Evolutionary conservation across 2,888 invertebrate species (phyloP).

Genomic region (Dascillus cervinus): DNA sequence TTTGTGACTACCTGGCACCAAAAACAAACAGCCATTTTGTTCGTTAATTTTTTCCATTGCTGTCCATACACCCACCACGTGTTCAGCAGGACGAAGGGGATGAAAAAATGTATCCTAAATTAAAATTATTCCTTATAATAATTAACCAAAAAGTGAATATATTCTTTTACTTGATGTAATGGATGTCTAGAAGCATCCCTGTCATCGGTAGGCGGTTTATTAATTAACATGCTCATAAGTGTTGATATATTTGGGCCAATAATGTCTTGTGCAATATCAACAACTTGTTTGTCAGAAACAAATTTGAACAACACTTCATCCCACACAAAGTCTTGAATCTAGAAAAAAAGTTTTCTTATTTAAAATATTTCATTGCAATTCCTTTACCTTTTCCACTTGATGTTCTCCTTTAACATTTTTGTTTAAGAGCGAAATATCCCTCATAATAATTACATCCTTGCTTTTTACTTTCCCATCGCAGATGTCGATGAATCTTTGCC

Average conservation of each 20-base stretch:
- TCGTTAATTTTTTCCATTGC: slow-evolving; percentile 69
- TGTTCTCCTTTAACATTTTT: slow-evolving; percentile 55
- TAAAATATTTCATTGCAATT: too few species aligned
- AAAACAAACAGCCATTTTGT: slow-evolving; percentile 76
- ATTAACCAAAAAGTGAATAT: too few species aligned
- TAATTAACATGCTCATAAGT: slow-evolving; percentile 82
- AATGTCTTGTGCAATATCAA: slow-evolving; percentile 64
- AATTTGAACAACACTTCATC: slow-evolving; percentile 69
- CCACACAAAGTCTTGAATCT: slow-evolving; percentile 66
- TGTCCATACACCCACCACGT: slow-evolving; percentile 81
- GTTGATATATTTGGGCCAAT: slow-evolving; percentile 68
- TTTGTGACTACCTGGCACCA: slow-evolving; percentile 71
- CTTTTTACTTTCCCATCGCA: slow-evolving; percentile 52
- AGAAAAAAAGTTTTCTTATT: slow-evolving; percentile 12
- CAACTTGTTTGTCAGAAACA: slow-evolving; percentile 51
- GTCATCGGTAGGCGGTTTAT: slow-evolving; percentile 76
- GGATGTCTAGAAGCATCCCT: slow-evolving; percentile 55
- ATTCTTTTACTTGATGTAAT: slow-evolving; percentile 53
- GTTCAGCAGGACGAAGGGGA: slow-evolving; percentile 74
- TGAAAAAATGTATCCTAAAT: slow-evolving; percentile 78
- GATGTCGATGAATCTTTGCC: slow-evolving; percentile 62
- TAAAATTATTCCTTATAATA: slow-evolving; percentile 5
- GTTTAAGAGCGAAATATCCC: slow-evolving; percentile 54
- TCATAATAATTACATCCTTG: slow-evolving; percentile 56
- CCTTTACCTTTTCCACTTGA: slow-evolving; percentile 56